Evolutionary conservation across 1,140 invertebrate species (phyloP).

Genomic region (Aplysia californica): DNA sequence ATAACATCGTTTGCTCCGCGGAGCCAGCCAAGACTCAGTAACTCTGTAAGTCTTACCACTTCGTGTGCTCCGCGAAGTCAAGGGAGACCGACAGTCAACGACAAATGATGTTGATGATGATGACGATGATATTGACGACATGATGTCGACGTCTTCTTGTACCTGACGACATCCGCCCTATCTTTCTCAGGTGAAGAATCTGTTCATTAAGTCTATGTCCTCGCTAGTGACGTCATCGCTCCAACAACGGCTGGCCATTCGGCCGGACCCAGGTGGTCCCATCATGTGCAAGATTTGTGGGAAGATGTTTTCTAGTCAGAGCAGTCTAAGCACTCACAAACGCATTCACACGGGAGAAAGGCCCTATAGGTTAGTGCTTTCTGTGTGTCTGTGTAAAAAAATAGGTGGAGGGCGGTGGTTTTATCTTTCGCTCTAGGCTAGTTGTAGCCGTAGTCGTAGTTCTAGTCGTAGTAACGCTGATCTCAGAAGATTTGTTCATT

Average conservation of each 20-base stretch:
- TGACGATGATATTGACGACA: too few relatives aligned
- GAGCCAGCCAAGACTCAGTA: background rate
- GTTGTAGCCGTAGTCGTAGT: too few relatives aligned
- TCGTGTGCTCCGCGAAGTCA: background rate
- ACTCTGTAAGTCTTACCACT: background rate
- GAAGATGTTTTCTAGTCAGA: conserved; percentile 52
- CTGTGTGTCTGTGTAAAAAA: too few relatives aligned
- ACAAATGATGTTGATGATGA: too few relatives aligned
- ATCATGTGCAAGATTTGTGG: conserved; percentile 53
- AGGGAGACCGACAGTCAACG: too few relatives aligned
- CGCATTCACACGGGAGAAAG: conserved; percentile 56
- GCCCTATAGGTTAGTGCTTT: conserved; percentile 40
- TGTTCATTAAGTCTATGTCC: conserved; percentile 28
- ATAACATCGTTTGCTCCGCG: background rate
- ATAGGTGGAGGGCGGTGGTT: background rate
- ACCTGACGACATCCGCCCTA: background rate
- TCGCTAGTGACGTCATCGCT: conserved; percentile 32
- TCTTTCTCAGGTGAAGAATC: background rate
- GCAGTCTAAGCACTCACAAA: conserved; percentile 50
- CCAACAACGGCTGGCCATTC: conserved; percentile 32
- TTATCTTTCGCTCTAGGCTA: background rate
- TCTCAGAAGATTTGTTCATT: too few relatives aligned
- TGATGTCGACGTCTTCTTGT: background rate
- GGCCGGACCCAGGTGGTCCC: conserved; percentile 16
- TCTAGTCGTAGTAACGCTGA: too few relatives aligned